Conservation (phyloP, 2,797 vertebrate genomes). For the Girardinus metallicus region DNA sequence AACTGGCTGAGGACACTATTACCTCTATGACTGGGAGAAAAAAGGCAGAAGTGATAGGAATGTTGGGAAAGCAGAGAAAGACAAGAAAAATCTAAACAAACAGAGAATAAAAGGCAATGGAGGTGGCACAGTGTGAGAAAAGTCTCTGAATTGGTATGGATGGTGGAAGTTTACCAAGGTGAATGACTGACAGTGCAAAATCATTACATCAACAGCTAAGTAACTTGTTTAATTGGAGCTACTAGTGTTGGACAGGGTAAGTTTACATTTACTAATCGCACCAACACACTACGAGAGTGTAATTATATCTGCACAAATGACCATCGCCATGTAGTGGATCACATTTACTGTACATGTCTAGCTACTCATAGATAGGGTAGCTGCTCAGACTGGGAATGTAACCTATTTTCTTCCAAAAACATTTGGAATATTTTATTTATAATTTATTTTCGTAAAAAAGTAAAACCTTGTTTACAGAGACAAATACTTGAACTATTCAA, state of each 20-base stretch:
- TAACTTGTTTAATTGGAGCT: conserved; percentile 31
- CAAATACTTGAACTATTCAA: neutral
- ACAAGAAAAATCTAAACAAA: conserved; percentile 14
- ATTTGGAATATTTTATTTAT: neutral
- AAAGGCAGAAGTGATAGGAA: conserved; percentile 20
- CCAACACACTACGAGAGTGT: neutral
- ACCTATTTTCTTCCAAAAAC: neutral
- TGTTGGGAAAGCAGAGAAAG: conserved; percentile 9
- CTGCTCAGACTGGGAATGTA: too few relatives aligned
- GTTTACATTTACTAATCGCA: conserved; percentile 9
- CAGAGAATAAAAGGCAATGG: conserved; percentile 22
- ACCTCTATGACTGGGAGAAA: conserved; percentile 34
- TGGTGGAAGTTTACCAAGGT: conserved; percentile 41
- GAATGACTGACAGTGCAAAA: conserved; percentile 38
- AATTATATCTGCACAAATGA: conserved; percentile 10
- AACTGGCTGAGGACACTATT: conserved; percentile 58
- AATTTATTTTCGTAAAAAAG: neutral
- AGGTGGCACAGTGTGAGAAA: conserved; percentile 16
- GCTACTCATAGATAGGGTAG: neutral
- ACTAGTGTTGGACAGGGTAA: conserved; percentile 1
- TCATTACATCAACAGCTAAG: conserved; percentile 38
- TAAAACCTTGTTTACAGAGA: neutral
- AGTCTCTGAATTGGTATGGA: conserved; percentile 28
- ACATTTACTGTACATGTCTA: conserved; percentile 12
- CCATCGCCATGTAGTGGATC: neutral